Base-by-base conservation (phyloP, 1,140 invertebrate species). In the Vollenhovia emeryi region DNA sequence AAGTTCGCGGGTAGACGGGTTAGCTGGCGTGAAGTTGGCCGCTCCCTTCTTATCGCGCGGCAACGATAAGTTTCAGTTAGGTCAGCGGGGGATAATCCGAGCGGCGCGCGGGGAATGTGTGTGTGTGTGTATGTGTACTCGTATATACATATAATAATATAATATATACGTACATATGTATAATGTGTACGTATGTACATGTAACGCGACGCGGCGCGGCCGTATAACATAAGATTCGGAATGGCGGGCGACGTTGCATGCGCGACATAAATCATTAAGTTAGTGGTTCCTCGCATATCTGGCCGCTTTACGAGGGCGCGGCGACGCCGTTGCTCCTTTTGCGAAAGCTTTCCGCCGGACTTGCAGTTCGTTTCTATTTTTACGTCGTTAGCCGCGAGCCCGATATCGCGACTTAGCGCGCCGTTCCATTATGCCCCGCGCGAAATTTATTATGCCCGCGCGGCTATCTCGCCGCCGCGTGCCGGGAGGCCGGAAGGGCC, bases 1-100 rank as follows among this genome's bases (percentile, higher is more conserved):
- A 78, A 84, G 73, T 66, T 84, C 59, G 62, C 66, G 50, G 40
- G 66, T 36, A 45, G 60, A 73, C 43, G 79, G 68, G 79, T 71
- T 79, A 68, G 60, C 60, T 68, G 66, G 66, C 78, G 43, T 64
- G 15, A 86, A 82, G 64, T 86, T 73, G 66, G 78, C 48, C 64
- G 62, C 50, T 86, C 74, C 62, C 52, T 83, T 83, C 85, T 86
- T 86, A 86, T 83, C 85, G 85, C 45, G 3, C 52, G 33, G 43
- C 52, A 33, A 83, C 85, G 68, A 66, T 86, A 86, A 86, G 79
- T 86, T 86, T 71, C 55, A 86, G 78, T 75, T 83, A 55, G 85
- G 85, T 86, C 78, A 86, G 69, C 48, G 48, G 68, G 48, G 78
- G 64, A 83, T 86, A 83, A 86, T 86, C 85, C 48, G 50, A 43